phyloP scores from a whole-genome alignment of 2,888 invertebrate genomes.

The Anthoptus insignis region DNA sequence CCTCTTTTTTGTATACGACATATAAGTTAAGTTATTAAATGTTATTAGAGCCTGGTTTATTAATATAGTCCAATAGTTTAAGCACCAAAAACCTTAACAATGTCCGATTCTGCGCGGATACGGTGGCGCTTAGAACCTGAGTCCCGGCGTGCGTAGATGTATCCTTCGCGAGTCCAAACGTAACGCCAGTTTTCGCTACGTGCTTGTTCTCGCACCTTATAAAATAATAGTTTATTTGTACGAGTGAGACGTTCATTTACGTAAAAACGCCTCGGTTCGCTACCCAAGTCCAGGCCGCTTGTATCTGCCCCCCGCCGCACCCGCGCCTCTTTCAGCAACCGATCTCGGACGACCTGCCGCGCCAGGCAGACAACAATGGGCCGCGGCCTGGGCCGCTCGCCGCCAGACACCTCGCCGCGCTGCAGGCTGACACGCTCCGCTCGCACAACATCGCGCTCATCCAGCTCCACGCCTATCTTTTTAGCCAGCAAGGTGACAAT shows the following conservation, averaged over 20 bases:
- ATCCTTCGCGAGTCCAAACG: conserved; percentile 42
- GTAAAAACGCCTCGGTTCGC: conserved; percentile 5
- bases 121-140: neutral
- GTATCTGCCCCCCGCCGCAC: conserved; percentile 11
- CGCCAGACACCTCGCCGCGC: no score
- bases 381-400: no score
- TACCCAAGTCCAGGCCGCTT: neutral
- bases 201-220: conserved; percentile 37
- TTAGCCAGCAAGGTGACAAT: no score
- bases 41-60: no score
- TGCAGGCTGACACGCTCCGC: no score
- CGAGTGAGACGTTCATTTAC: no score
- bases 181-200: conserved; percentile 35
- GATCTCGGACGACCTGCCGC: no score
- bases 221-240: conserved; percentile 44
- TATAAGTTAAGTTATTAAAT: no score
- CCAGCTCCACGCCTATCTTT: no score
- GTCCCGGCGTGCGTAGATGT: conserved; percentile 27
- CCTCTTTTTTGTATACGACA: no score
- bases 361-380: no score
- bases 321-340: conserved; percentile 4
- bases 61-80: neutral
- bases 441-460: no score
- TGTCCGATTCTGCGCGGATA: neutral
- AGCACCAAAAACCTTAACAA: neutral